Base-by-base conservation (phyloP, 2,797 vertebrate species). In the Leptoclinus maculatus region DNA sequence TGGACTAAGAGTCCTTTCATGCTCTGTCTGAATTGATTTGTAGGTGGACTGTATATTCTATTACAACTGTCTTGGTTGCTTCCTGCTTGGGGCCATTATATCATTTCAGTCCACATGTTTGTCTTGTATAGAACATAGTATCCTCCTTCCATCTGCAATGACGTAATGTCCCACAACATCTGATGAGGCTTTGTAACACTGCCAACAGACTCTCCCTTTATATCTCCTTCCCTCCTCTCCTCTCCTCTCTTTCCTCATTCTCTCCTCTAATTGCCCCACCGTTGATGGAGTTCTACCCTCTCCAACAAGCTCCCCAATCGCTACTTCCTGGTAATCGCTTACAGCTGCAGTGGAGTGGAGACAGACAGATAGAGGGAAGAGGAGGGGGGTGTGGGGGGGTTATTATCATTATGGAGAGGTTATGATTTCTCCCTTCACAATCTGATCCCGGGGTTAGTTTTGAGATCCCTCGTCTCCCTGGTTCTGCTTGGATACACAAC, bases 261-360 rank as follows among this genome's bases (percentile, higher is more conserved):
- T 80, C 68, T 85, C 70, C 74, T 70, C 83, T 91, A 76, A 88
- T 91, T 85, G 74, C 83, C 68, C 66, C 59, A 49, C 68, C 76
- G 66, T 79, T 86, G 79, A 85, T 83, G 45, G 73, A 89, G 84
- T 87, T 87, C 79, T 85, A 74, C 91, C 80, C 87, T 88, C 85
- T 86, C 79, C 83, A 87, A 76, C 80, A 76, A 76, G 78, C 77
- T 85, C 87, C 85, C 85, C 74, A 81, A 86, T 82, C 59, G 76
- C 88, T 89, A 82, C 87, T 87, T 91, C 91, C 85, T 84, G 53
- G 25, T 92, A 91, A 94, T 86, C 53, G 54, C 86, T 89, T 29
- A 67, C 95, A 95, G 93, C 91, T 93, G 92, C 69, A 88, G 51
- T 90, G 69, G 86, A 93, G 86, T 88, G 87, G 88, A 85, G 85